Evolutionary conservation across 2,797 vertebrate genomes (phyloP).

Genomic region (Zalophus californianus): DNA sequence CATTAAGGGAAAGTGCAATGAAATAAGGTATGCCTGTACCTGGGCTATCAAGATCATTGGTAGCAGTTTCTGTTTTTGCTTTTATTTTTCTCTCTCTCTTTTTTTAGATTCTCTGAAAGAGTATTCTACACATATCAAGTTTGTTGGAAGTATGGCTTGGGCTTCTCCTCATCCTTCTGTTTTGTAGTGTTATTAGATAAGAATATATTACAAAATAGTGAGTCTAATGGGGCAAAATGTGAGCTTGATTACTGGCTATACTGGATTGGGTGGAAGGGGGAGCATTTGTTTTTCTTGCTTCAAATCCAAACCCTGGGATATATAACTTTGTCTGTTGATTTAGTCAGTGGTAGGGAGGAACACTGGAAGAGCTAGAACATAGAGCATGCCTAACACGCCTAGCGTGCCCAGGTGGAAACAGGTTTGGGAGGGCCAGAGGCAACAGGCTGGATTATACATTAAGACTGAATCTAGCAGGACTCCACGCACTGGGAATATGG

Average conservation of each 20-base stretch:
- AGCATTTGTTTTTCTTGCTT: background rate
- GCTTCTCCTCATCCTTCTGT: background rate
- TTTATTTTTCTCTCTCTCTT: background rate
- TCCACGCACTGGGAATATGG: rapidly evolving
- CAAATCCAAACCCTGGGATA: background rate
- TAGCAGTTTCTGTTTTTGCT: background rate
- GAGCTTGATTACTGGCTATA: background rate
- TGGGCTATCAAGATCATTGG: background rate
- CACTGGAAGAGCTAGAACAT: background rate
- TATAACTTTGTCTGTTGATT: background rate
- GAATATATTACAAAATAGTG: background rate
- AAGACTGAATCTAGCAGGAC: background rate
- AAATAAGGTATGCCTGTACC: background rate
- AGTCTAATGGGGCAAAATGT: background rate
- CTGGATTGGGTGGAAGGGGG: background rate
- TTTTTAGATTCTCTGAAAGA: background rate
- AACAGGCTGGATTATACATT: background rate
- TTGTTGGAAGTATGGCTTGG: background rate
- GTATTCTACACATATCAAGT: background rate
- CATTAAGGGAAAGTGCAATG: background rate
- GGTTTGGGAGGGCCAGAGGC: background rate
- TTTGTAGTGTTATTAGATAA: background rate
- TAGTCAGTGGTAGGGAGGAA: background rate
- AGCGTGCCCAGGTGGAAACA: background rate
- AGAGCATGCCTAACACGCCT: background rate